These are phyloP conservation scores for Drosophila imparisetae DNA, from an alignment of 2,888 invertebrate species.

Conservation along the genomic window DNA sequence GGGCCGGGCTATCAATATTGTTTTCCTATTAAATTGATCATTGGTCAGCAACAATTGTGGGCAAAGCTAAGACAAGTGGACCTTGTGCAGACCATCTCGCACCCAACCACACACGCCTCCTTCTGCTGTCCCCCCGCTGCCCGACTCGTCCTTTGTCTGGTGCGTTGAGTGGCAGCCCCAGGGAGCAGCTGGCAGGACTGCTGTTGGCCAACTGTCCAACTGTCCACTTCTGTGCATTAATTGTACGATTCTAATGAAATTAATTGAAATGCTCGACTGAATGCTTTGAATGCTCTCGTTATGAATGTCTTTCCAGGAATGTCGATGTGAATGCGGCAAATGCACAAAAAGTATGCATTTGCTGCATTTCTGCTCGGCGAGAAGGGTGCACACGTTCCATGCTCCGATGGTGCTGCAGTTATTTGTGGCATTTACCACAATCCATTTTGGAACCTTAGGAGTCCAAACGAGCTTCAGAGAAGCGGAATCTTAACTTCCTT, in stretches of 20 bases:
- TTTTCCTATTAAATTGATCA: constrained; percentile 85
- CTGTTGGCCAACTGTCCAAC: constrained; percentile 28
- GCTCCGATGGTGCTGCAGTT: constrained; percentile 7
- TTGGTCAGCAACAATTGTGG: constrained; percentile 81
- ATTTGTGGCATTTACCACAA: constrained; percentile 36
- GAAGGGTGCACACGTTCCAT: constrained; percentile 2
- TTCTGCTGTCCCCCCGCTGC: not conserved
- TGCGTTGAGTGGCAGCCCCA: constrained; percentile 53
- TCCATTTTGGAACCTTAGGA: constrained; percentile 23
- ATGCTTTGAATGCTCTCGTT: constrained; percentile 19
- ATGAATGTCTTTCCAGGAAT: constrained; percentile 4
- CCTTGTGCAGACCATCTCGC: constrained; percentile 8
- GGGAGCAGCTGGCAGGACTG: constrained; percentile 40
- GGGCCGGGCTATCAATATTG: constrained; percentile 82
- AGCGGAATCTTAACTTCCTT: not conserved
- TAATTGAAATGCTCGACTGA: constrained; percentile 65
- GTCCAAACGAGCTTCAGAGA: not conserved
- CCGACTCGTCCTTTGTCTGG: constrained; percentile 32
- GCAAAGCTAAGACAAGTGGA: constrained; percentile 36
- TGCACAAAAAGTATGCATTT: constrained; percentile 8
- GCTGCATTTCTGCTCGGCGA: constrained; percentile 15
- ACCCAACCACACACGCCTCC: not conserved
- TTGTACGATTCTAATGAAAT: constrained; percentile 65
- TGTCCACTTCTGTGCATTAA: constrained; percentile 59
- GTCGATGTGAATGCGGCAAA: constrained; percentile 3